phyloP scores from a whole-genome alignment of 2,113 vertebrate species.

The Ammodytes dubius region DNA sequence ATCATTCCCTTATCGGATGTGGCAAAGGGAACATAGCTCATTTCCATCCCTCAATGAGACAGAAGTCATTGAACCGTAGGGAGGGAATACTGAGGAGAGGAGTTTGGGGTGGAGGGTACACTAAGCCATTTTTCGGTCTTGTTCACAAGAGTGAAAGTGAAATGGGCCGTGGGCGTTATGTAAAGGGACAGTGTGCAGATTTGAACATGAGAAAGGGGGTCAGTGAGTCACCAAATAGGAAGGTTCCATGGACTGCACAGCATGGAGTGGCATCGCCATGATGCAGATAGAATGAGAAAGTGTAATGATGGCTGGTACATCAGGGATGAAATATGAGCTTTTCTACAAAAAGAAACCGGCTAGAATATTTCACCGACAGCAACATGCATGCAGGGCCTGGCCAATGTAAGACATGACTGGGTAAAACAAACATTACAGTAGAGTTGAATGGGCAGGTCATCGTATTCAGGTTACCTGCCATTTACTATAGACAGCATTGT shows the following conservation, averaged over 20 bases:
- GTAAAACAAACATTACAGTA: neutral
- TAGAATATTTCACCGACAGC: neutral
- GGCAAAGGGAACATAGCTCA: conserved; percentile 6
- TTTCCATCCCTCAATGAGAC: conserved; percentile 43
- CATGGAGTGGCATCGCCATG: neutral
- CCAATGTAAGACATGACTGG: neutral
- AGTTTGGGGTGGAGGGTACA: neutral
- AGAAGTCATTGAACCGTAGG: conserved; percentile 46
- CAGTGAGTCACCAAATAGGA: conserved; percentile 57
- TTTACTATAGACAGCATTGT: too few relatives aligned
- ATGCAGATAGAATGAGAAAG: neutral
- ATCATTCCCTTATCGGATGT: conserved; percentile 33
- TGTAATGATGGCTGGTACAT: conserved; percentile 10
- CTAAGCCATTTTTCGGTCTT: conserved; percentile 33
- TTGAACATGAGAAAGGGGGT: conserved; percentile 23
- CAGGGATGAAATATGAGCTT: neutral
- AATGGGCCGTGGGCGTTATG: conserved; percentile 54
- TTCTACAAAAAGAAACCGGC: neutral
- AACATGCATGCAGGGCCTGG: neutral
- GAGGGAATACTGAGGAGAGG: conserved; percentile 17
- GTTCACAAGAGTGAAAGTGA: conserved; percentile 45
- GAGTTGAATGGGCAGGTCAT: neutral
- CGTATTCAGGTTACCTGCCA: too few relatives aligned
- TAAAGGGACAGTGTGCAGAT: conserved; percentile 61
- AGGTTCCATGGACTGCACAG: neutral